A percentile compares a stretch with the other conserved stretches of the same genome.
Evolutionary conservation across 2,888 invertebrate genomes (phyloP).

Genomic region (Pachymerium ferrugineum): DNA sequence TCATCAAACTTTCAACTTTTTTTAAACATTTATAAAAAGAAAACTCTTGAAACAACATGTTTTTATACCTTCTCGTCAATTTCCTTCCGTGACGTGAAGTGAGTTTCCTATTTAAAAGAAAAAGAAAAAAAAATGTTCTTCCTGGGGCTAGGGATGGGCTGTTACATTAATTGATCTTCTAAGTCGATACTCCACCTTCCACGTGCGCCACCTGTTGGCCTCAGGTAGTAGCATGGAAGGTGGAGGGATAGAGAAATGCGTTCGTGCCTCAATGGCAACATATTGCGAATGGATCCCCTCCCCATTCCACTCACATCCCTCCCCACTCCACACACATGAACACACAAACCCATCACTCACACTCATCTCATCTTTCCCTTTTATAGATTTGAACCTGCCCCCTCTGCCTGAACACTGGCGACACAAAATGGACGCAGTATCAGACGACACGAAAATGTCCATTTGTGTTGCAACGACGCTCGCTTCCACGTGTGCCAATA

Average conservation of each 20-base stretch:
- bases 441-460: not conserved
- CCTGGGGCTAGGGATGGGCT: not conserved
- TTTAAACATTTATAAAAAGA: too few relatives aligned
- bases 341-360: too few relatives aligned
- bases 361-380: too few relatives aligned
- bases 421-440: constrained; percentile 17
- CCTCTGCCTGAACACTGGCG: constrained; percentile 38
- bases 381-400: constrained; percentile 38
- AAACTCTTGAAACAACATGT: not conserved
- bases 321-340: too few relatives aligned
- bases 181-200: constrained; percentile 9
- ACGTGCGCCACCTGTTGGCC: constrained; percentile 23
- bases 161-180: not conserved
- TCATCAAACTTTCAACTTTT: too few relatives aligned
- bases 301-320: too few relatives aligned
- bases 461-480: not conserved
- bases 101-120: not conserved
- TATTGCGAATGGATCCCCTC: not conserved
- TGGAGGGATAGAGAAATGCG: not conserved
- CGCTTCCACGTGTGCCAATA: not conserved
- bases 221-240: not conserved
- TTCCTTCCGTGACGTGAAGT: not conserved
- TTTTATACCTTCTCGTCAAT: not conserved
- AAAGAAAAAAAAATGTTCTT: not conserved
- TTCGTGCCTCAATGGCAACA: constrained; percentile 15